Percentiles rank a stretch among this genome's conserved stretches.
Evolutionary conservation across 1,140 invertebrate genomes (phyloP).

Genomic region (Heterodera schachtii): DNA sequence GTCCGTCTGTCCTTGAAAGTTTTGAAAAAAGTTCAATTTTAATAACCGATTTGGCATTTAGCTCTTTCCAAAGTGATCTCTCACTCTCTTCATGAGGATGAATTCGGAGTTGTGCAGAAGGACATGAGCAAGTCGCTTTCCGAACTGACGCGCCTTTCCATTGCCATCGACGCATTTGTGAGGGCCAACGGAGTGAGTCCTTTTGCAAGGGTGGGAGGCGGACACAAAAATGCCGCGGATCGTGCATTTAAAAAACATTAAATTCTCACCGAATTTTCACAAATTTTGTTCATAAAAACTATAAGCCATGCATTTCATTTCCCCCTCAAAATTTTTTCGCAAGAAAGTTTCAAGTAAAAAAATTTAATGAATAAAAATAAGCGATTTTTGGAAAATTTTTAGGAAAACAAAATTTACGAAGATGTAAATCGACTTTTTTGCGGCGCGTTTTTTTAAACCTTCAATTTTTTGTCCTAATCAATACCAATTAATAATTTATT

Average conservation of each 20-base stretch:
- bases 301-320: no score
- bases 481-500: conserved; percentile 1
- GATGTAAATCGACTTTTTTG: no score
- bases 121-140: conserved; percentile 29
- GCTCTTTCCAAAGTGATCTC: conserved; percentile 17
- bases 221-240: neutral
- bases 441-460: neutral
- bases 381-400: no score
- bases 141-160: conserved; percentile 31
- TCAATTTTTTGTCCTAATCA: neutral
- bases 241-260: no score
- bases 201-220: neutral
- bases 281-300: no score
- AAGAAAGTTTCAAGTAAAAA: no score
- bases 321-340: no score
- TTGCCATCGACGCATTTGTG: conserved; percentile 39
- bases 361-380: no score
- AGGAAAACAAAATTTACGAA: no score
- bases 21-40: neutral
- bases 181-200: conserved; percentile 22
- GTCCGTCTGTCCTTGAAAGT: neutral
- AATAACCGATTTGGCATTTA: neutral
- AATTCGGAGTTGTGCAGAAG: conserved; percentile 39
- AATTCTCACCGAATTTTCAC: no score
- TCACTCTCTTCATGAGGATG: conserved; percentile 30